Evolutionary conservation across 2,888 invertebrate genomes (phyloP).

Genomic region (Spilosoma lubricipeda): DNA sequence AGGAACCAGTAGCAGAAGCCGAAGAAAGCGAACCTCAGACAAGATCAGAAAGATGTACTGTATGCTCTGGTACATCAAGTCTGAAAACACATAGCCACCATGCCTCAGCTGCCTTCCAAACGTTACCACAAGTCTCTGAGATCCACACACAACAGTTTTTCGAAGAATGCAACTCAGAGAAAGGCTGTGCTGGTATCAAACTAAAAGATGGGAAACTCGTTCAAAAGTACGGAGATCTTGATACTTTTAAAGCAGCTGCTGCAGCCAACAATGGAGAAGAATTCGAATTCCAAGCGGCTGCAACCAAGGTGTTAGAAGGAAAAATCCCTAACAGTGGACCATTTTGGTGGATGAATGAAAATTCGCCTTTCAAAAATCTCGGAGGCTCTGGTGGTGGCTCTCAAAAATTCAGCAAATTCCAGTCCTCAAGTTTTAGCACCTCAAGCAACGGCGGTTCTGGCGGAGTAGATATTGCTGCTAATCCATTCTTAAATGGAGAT

Average conservation of each 20-base stretch:
- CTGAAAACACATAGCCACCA: conserved; percentile 68
- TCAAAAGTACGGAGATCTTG: conserved; percentile 75
- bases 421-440: conserved; percentile 65
- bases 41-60: conserved; percentile 73
- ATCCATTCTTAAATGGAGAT: conserved; percentile 73
- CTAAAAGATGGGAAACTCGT: conserved; percentile 79
- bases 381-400: conserved; percentile 63
- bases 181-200: conserved; percentile 81
- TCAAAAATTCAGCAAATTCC: conserved; percentile 72
- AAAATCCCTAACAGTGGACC: conserved; percentile 69
- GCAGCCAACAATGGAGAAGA: conserved; percentile 67
- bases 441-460: conserved; percentile 47
- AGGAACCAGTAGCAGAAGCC: conserved; percentile 69
- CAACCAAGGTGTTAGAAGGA: conserved; percentile 67
- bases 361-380: conserved; percentile 85
- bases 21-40: conserved; percentile 69
- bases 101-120: conserved; percentile 67
- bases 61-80: conserved; percentile 63
- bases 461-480: conserved; percentile 59
- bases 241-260: conserved; percentile 73
- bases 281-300: conserved; percentile 76
- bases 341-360: conserved; percentile 88
- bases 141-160: conserved; percentile 79
- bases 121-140: conserved; percentile 63
- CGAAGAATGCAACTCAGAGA: conserved; percentile 77